A percentile compares a stretch with the other conserved stretches of the same genome.
phyloP scores from a whole-genome alignment of 2,113 vertebrate species.

The Todiramphus saurophagus region DNA sequence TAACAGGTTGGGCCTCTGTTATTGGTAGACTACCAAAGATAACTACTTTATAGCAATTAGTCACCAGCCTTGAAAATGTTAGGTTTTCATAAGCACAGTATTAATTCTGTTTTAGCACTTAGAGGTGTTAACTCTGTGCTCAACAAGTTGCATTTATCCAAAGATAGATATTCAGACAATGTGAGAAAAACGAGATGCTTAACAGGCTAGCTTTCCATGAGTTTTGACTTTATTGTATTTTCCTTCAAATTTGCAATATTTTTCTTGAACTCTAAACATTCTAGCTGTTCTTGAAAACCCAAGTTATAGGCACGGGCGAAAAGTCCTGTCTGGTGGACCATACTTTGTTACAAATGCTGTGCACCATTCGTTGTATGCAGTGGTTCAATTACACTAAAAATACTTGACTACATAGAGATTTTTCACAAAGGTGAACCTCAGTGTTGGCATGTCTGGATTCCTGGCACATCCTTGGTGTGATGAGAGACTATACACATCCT shows the following conservation, averaged over 20 bases:
- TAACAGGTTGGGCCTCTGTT: neutral
- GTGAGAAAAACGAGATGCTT: neutral
- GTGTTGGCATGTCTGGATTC: neutral
- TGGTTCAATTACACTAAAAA: neutral
- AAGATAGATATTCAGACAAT: neutral
- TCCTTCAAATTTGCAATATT: neutral
- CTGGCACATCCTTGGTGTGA: neutral
- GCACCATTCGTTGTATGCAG: neutral
- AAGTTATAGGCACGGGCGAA: neutral
- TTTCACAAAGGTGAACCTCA: neutral
- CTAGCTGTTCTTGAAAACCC: neutral
- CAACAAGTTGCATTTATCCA: constrained; percentile 16
- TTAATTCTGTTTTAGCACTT: constrained; percentile 31
- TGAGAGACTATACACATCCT: neutral
- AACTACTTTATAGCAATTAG: neutral
- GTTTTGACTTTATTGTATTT: neutral
- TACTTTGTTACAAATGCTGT: neutral
- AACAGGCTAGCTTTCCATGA: neutral
- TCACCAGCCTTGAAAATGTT: neutral
- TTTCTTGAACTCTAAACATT: neutral
- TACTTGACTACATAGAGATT: neutral
- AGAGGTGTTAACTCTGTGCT: constrained; percentile 4
- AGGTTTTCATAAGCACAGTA: neutral
- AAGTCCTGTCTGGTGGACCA: neutral
- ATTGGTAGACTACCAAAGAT: neutral